Conservation (phyloP, 2,113 vertebrate species). For the Anarhynchus alexandrinus region DNA sequence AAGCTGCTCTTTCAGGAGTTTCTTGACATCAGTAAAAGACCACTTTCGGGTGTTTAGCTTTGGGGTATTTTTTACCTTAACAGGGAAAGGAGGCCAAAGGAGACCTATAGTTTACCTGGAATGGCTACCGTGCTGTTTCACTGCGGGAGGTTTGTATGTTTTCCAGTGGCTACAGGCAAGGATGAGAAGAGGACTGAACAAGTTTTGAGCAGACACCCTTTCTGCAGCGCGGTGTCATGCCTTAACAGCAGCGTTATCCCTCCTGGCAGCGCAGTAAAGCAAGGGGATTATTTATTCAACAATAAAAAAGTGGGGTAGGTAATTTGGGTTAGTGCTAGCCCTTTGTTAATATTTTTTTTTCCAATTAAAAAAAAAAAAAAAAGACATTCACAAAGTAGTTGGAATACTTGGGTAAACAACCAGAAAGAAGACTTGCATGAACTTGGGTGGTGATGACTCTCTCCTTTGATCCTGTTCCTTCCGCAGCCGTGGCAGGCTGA, state of each 20-base stretch:
- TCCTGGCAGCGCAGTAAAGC: not conserved
- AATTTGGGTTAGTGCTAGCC: not conserved
- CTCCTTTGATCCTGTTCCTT: constrained; percentile 3
- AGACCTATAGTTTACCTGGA: not conserved
- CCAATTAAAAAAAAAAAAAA: not conserved
- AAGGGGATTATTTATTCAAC: not conserved
- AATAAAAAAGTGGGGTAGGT: not conserved
- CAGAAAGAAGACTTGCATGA: not conserved
- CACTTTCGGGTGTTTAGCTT: not conserved
- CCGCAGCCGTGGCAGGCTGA: not conserved
- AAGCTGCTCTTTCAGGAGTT: not conserved
- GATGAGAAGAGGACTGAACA: not conserved
- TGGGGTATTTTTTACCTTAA: not conserved
- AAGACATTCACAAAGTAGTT: not conserved
- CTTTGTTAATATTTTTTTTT: not conserved
- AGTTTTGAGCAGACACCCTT: not conserved
- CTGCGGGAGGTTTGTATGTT: not conserved
- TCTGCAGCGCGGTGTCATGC: not conserved
- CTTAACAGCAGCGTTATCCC: not conserved
- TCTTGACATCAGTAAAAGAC: not conserved
- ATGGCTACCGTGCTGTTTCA: not conserved
- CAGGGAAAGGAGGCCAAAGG: not conserved
- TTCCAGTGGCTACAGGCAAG: not conserved
- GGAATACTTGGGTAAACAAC: not conserved
- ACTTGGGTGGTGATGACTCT: not conserved